Conservation (phyloP, 2,797 vertebrate genomes). For the Uromys caudimaculatus region DNA sequence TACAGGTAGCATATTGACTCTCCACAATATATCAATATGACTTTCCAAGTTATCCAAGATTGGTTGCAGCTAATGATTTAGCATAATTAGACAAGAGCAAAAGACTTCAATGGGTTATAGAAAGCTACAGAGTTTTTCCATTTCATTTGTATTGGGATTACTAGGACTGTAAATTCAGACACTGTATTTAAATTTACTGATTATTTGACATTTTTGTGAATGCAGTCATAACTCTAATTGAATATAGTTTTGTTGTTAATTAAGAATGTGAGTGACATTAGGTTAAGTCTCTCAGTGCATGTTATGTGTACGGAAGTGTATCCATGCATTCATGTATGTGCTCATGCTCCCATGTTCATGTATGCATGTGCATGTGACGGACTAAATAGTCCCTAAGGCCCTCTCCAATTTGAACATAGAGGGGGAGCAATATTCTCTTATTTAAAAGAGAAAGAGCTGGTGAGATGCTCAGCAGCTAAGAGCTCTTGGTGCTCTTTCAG, state of each 20-base stretch:
- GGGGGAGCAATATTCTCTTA: background rate
- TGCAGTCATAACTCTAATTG: background rate
- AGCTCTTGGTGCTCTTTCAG: background rate
- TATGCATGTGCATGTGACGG: background rate
- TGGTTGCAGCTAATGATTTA: conserved; percentile 17
- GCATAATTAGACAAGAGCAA: background rate
- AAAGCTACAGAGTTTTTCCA: background rate
- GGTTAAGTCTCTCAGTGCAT: background rate
- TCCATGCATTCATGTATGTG: background rate
- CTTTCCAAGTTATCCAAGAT: conserved; percentile 13
- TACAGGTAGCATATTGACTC: background rate
- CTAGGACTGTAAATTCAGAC: background rate
- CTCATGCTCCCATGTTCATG: background rate
- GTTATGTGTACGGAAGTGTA: background rate
- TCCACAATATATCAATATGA: background rate
- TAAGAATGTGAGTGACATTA: conserved; percentile 4
- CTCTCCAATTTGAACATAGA: background rate
- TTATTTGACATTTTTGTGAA: conserved; percentile 16
- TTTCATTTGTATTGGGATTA: background rate
- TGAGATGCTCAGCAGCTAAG: no score
- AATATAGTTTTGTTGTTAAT: background rate
- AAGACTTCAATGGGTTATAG: background rate
- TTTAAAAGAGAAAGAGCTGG: conserved; percentile 19
- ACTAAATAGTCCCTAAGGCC: background rate
- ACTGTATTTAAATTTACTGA: background rate